Conservation (phyloP, 2,113 vertebrate genomes). For the Odocoileus virginianus region DNA sequence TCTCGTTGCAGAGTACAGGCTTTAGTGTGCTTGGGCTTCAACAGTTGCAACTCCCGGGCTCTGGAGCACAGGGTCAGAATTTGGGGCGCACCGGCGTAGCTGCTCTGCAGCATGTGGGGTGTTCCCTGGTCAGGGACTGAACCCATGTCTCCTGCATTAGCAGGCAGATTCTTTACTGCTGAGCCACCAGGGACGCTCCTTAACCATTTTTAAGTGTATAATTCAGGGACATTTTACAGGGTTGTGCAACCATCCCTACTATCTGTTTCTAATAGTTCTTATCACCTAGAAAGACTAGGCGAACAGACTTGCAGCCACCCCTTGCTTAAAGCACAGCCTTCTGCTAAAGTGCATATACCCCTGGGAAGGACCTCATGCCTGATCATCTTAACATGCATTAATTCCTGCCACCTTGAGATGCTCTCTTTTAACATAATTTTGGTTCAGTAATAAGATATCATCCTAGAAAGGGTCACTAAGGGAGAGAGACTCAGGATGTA, state of each 20-base stretch:
- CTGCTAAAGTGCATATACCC: neutral
- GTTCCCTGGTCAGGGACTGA: neutral
- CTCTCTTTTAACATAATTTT: neutral
- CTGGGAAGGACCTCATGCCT: neutral
- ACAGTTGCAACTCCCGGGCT: neutral
- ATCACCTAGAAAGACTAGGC: neutral
- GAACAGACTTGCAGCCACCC: neutral
- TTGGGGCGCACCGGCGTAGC: fast-evolving
- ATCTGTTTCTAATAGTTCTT: neutral
- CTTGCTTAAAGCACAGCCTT: neutral
- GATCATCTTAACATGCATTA: neutral
- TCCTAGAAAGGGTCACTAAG: neutral
- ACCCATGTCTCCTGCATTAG: neutral
- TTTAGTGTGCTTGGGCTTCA: neutral
- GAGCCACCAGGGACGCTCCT: neutral
- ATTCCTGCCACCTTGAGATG: neutral
- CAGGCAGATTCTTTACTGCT: neutral
- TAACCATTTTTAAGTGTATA: neutral
- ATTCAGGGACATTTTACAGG: neutral
- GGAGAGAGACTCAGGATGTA: neutral
- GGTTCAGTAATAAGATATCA: neutral
- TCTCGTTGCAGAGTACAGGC: neutral
- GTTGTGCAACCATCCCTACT: neutral
- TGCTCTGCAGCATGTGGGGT: neutral
- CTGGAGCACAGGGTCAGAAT: neutral